Evolutionary conservation across 92 coral and sea anemone species (phyloP), one percentile per base, ranked within the genome.

Genomic region (Montipora capitata): DNA sequence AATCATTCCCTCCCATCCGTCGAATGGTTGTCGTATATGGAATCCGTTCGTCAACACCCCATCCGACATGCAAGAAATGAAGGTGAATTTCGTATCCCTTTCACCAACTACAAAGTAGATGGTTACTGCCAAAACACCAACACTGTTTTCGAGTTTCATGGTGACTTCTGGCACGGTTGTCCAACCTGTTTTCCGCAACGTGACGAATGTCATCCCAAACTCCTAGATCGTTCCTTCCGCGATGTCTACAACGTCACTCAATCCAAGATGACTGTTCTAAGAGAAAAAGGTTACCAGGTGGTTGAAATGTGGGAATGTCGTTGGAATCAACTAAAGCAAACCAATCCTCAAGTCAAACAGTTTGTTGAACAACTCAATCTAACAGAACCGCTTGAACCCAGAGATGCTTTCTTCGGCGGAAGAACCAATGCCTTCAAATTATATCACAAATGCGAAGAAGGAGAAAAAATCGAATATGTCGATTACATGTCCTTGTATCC

Each of bases 121-220:
- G 89, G 92, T 51, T 85, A 78, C 78, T 10, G 63, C 16, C 4
- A 10, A 0, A 38, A 4, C 0, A 49, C 82, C 0, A 8, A 57
- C 27, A 90, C 90, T 2, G 72, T 69, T 10, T 85, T 72, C 64
- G 85, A 91, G 59, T 74, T 79, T 39, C 77, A 91, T 10, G 91
- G 94, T 0, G 80, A 91, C 42, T 74, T 42, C 14, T 72, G 74
- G 68, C 93, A 89, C 27, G 76, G 89, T 0, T 89, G 89, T 54
- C 62, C 51, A 0, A 7, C 2, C 7, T 87, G 81, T 27, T 89
- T 16, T 39, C 65, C 66, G 0, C 58, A 40, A 5, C 27, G 49
- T 1, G 0, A 1, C 12, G 80, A 76, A 7, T 2, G 1, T 1
- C 68, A 56, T 18, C 12, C 4, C 1, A 45, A 27, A 2, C 73